These are phyloP conservation scores for Rhea pennata DNA, from an alignment of 2,113 vertebrate genomes.

Conservation along the genomic window DNA sequence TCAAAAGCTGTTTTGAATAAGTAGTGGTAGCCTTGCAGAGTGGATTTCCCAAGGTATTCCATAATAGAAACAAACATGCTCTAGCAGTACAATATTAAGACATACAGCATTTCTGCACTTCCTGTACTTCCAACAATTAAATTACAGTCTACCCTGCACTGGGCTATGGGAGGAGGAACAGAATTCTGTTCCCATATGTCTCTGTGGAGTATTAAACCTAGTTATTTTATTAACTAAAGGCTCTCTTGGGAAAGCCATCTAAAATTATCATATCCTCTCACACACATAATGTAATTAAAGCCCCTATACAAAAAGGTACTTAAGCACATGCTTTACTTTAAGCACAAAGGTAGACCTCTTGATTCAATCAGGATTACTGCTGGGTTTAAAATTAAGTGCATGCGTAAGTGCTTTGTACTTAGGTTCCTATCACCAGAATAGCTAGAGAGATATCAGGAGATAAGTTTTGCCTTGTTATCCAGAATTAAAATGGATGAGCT, in stretches of 20 bases:
- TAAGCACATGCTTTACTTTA: conserved; percentile 69
- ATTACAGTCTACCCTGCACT: conserved; percentile 46
- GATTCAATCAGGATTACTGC: conserved; percentile 52
- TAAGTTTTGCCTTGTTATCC: conserved; percentile 19
- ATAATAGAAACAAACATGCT: conserved; percentile 57
- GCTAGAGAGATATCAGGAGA: not conserved
- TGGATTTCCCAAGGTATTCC: conserved; percentile 49
- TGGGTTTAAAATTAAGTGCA: conserved; percentile 45
- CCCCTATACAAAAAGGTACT: conserved; percentile 55
- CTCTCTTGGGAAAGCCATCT: conserved; percentile 59
- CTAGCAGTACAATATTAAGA: conserved; percentile 40
- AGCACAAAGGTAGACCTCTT: conserved; percentile 48
- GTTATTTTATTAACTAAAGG: conserved; percentile 70
- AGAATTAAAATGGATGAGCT: conserved; percentile 1
- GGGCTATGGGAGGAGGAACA: conserved; percentile 31
- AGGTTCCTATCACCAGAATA: not conserved
- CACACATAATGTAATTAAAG: conserved; percentile 68
- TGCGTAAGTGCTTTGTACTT: not conserved
- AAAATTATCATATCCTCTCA: conserved; percentile 64
- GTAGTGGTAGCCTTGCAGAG: not conserved
- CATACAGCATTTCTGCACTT: conserved; percentile 39
- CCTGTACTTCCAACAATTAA: conserved; percentile 49
- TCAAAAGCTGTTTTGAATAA: not conserved
- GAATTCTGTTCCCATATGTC: conserved; percentile 10
- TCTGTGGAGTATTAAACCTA: conserved; percentile 49